A percentile compares a stretch with the other conserved stretches of the same genome.
These are phyloP conservation scores for Thunnus thynnus DNA, from an alignment of 2,113 vertebrate genomes.

Conservation along the genomic window DNA sequence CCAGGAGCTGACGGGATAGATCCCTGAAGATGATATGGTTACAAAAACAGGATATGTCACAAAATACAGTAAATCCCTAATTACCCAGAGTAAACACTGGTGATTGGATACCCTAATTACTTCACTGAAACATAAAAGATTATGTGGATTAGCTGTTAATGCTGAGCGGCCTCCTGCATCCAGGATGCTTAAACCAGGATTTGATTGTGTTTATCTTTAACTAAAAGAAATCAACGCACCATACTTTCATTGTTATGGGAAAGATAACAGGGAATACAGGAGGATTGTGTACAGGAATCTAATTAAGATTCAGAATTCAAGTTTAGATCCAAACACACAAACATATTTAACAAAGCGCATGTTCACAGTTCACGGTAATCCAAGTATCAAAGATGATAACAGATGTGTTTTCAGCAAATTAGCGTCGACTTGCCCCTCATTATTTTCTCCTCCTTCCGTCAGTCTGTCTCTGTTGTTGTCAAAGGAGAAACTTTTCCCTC, in stretches of 20 bases:
- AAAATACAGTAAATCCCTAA: conserved; percentile 32
- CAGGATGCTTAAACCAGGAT: conserved; percentile 31
- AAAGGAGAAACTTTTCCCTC: not conserved
- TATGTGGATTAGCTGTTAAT: conserved; percentile 43
- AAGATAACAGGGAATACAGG: conserved; percentile 25
- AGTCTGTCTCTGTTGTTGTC: not conserved
- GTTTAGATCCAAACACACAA: not conserved
- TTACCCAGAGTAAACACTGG: conserved; percentile 16
- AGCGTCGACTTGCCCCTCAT: not conserved
- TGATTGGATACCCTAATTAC: conserved; percentile 40
- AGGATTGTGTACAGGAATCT: not conserved
- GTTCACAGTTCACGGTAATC: not conserved
- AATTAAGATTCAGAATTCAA: conserved; percentile 29
- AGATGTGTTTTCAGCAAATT: conserved; percentile 18
- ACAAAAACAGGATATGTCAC: conserved; percentile 25
- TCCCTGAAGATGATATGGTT: not conserved
- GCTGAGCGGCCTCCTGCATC: conserved; percentile 12
- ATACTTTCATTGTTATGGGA: conserved; percentile 4
- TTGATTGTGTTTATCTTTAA: conserved; percentile 38
- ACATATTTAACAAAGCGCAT: not conserved
- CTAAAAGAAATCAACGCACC: conserved; percentile 5
- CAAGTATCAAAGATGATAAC: not conserved
- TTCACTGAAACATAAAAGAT: conserved; percentile 44
- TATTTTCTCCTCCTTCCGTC: not conserved
- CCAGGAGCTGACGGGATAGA: conserved; percentile 1